A percentile compares a stretch with the other conserved stretches of the same genome.
These are phyloP conservation scores for Paratilapia polleni DNA, from an alignment of 2,113 vertebrate genomes.

Conservation along the genomic window DNA sequence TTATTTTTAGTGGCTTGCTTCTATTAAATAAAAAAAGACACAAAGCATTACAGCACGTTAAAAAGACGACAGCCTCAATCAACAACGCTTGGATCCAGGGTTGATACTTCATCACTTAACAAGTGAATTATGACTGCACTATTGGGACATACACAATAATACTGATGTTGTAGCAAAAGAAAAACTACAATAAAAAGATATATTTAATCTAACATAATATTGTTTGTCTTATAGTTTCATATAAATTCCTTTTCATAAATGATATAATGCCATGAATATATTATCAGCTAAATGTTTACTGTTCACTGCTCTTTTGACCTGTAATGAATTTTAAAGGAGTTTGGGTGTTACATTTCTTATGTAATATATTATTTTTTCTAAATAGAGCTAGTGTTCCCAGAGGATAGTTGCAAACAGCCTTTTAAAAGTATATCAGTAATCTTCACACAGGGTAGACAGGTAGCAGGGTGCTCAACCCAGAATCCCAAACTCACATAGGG, in stretches of 20 bases:
- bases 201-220: background rate
- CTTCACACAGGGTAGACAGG: too few relatives aligned
- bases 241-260: background rate
- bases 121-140: background rate
- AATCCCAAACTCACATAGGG: background rate
- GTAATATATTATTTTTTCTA: accelerated
- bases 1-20: background rate
- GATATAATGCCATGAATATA: background rate
- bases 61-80: too few relatives aligned
- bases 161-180: background rate
- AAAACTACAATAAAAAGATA: background rate
- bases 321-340: too few relatives aligned
- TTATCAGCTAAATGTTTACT: background rate
- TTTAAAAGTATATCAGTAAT: too few relatives aligned
- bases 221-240: background rate
- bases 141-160: background rate
- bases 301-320: background rate
- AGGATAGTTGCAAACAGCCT: too few relatives aligned
- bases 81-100: too few relatives aligned
- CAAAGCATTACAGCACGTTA: too few relatives aligned
- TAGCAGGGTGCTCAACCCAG: too few relatives aligned
- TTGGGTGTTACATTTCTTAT: too few relatives aligned
- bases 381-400: background rate
- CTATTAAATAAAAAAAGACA: too few relatives aligned
- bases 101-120: background rate